Conservation (phyloP, 1,140 invertebrate genomes). For the Cotesia chilonis region DNA sequence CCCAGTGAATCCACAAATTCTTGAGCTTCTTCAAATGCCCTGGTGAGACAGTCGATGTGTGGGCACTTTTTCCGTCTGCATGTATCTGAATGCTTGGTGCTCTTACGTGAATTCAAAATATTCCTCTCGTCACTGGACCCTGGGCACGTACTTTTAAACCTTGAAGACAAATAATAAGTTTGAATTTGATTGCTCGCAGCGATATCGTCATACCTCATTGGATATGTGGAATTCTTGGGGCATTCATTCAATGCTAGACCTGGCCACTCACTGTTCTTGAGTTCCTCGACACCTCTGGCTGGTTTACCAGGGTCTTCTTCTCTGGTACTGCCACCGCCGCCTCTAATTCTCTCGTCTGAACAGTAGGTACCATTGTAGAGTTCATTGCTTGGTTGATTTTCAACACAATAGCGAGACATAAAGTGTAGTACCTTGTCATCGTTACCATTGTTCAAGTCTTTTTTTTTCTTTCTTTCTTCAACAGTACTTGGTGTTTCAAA, state of each 20-base stretch:
- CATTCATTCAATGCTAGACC: neutral
- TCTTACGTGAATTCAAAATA: conserved; percentile 9
- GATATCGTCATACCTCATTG: neutral
- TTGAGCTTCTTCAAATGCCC: conserved; percentile 52
- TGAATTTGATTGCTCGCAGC: neutral
- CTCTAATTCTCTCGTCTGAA: conserved; percentile 22
- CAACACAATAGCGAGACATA: conserved; percentile 35
- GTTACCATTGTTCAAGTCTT: conserved; percentile 32
- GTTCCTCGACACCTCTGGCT: conserved; percentile 24
- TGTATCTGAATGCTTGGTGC: neutral
- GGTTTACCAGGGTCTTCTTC: too few species aligned
- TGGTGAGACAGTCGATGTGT: conserved; percentile 51
- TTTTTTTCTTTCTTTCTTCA: too few species aligned
- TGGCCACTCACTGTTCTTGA: conserved; percentile 17
- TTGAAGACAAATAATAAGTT: conserved; percentile 10
- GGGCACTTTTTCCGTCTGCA: conserved; percentile 46
- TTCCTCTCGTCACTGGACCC: conserved; percentile 29
- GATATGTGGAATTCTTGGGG: conserved; percentile 4
- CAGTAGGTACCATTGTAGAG: conserved; percentile 28
- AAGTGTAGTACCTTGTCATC: conserved; percentile 32
- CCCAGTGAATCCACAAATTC: conserved; percentile 57
- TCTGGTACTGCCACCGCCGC: conserved; percentile 15
- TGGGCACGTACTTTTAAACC: neutral
- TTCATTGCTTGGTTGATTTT: conserved; percentile 26
- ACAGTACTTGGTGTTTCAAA: too few species aligned